Conservation (phyloP, 2,888 invertebrate species). For the Melanotus villosus region DNA sequence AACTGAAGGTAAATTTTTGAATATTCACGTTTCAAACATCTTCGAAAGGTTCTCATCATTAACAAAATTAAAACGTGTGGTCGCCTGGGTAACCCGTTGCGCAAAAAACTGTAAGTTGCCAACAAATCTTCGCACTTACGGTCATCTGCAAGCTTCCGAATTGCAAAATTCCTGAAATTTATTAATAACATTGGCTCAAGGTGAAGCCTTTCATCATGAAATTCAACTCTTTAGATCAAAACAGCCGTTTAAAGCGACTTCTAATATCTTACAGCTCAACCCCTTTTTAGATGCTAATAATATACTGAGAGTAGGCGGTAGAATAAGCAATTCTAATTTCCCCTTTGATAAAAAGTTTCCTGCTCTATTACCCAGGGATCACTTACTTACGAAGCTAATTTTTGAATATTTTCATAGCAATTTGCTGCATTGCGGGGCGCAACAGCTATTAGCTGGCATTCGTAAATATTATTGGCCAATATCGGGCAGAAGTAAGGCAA, state of each 20-base stretch:
- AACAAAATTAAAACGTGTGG: neutral
- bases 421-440: slow-evolving; percentile 8
- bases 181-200: neutral
- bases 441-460: slow-evolving; percentile 12
- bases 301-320: slow-evolving; percentile 27
- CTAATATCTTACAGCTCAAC: neutral
- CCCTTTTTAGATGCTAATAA: slow-evolving; percentile 13
- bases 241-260: neutral
- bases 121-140: neutral
- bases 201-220: neutral
- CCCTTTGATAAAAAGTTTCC: slow-evolving; percentile 21
- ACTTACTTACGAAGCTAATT: slow-evolving; percentile 13
- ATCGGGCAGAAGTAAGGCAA: slow-evolving; percentile 17
- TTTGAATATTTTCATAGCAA: slow-evolving; percentile 7
- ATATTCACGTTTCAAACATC: neutral
- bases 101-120: neutral
- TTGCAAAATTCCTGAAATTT: neutral
- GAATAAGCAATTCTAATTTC: neutral
- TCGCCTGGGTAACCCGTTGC: neutral
- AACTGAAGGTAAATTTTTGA: neutral
- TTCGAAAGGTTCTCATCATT: neutral
- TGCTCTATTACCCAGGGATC: neutral
- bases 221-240: neutral
- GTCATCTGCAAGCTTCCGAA: neutral
- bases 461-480: slow-evolving; percentile 25